A percentile compares a stretch with the other conserved stretches of the same genome.
Conservation (phyloP, 2,797 vertebrate genomes). For the Rhinatrema bivittatum region DNA sequence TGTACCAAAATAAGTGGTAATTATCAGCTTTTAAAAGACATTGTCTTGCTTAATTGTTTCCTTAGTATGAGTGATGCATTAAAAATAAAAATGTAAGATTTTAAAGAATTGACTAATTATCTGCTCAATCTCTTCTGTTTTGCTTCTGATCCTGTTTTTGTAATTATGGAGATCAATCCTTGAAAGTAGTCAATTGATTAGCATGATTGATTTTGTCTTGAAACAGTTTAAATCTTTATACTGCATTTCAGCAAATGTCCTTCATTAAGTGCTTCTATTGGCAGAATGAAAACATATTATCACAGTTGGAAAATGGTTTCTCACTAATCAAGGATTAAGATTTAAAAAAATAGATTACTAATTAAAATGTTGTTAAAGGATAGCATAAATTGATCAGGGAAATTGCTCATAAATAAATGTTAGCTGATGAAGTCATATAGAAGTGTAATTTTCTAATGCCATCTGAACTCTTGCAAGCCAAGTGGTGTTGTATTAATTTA, state of each 20-base stretch:
- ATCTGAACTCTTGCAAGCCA: too few relatives aligned
- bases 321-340: neutral
- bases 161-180: conserved; percentile 22
- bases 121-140: conserved; percentile 8
- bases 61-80: neutral
- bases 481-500: too few relatives aligned
- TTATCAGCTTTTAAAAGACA: neutral
- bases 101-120: conserved; percentile 6
- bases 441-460: too few relatives aligned
- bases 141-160: conserved; percentile 12
- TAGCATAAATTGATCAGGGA: too few relatives aligned
- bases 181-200: conserved; percentile 26
- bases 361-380: neutral
- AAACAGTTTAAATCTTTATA: conserved; percentile 6
- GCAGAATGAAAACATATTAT: conserved; percentile 8
- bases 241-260: conserved; percentile 19
- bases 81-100: conserved; percentile 6
- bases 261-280: conserved; percentile 27
- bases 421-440: too few relatives aligned
- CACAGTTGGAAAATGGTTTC: conserved; percentile 7
- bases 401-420: too few relatives aligned
- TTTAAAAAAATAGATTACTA: conserved; percentile 9
- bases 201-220: conserved; percentile 18
- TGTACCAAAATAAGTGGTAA: too few relatives aligned
- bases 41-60: neutral